These are phyloP conservation scores for Ophiodon elongatus DNA, from an alignment of 2,113 vertebrate genomes.

Conservation along the genomic window DNA sequence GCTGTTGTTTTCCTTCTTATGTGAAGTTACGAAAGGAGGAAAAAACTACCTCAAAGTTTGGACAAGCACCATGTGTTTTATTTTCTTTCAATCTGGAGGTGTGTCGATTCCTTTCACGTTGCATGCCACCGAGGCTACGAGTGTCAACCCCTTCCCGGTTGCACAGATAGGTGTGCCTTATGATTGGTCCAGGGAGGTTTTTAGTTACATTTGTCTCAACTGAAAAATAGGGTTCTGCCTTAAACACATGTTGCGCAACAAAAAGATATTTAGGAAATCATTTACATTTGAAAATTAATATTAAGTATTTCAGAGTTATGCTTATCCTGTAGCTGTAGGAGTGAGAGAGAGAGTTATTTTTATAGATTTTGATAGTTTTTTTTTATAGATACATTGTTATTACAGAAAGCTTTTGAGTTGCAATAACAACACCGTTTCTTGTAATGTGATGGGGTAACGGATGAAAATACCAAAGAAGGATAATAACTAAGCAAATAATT, in stretches of 20 bases:
- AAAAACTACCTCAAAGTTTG: background rate
- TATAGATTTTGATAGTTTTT: no score
- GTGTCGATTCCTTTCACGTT: background rate
- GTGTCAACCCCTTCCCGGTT: constrained; percentile 4
- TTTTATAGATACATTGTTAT: background rate
- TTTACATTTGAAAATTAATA: background rate
- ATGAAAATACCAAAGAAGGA: background rate
- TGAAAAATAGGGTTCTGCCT: background rate
- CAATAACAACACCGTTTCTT: background rate
- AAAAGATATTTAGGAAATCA: background rate
- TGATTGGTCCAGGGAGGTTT: background rate
- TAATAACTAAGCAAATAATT: background rate
- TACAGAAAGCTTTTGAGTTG: background rate
- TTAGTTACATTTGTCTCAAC: background rate
- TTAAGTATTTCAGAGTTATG: background rate
- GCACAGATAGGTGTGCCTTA: background rate
- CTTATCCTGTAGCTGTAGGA: background rate
- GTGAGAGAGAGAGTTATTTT: background rate
- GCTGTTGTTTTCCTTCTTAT: background rate
- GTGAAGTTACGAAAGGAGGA: background rate
- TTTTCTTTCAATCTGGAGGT: background rate
- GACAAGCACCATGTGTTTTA: background rate
- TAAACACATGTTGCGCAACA: background rate
- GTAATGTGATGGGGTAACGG: background rate
- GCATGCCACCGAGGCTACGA: no score